phyloP scores from a whole-genome alignment of 1,140 invertebrate genomes.

The Pseudomyrmex flavicornis region DNA sequence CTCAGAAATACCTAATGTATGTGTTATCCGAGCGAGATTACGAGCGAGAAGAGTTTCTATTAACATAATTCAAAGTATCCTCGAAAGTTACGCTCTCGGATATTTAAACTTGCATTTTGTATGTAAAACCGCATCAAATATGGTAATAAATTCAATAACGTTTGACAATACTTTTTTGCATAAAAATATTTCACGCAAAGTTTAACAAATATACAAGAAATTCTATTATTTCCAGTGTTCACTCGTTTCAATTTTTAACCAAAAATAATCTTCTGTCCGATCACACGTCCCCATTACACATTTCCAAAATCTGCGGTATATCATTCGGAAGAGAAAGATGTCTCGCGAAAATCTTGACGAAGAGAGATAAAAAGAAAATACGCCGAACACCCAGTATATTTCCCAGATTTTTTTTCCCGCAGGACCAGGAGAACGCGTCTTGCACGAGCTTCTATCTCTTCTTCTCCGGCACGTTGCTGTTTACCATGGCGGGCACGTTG shows the following conservation, averaged over 20 bases:
- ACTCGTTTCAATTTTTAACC: not conserved
- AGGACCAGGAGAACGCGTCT: constrained; percentile 41
- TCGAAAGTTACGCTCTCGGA: not conserved
- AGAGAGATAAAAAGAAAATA: constrained; percentile 13
- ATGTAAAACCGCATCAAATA: not conserved
- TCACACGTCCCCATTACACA: not conserved
- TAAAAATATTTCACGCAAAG: too few relatives aligned
- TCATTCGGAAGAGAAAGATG: not conserved
- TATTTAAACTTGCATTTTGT: not conserved
- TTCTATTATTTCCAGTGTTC: too few relatives aligned
- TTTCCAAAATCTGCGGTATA: not conserved
- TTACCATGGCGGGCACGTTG: constrained; percentile 67
- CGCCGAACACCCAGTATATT: constrained; percentile 42
- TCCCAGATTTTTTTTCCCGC: constrained; percentile 16
- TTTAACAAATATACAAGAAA: too few relatives aligned
- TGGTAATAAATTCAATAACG: too few relatives aligned
- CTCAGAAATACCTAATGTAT: not conserved
- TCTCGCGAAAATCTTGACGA: constrained; percentile 13
- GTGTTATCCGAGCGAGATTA: not conserved
- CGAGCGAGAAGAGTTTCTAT: not conserved
- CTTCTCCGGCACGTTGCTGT: constrained; percentile 65
- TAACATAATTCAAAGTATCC: not conserved
- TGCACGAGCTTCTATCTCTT: constrained; percentile 55
- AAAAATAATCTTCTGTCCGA: not conserved
- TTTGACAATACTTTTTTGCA: too few relatives aligned